These are phyloP conservation scores for Tethea ocularis DNA, from an alignment of 2,888 invertebrate genomes.

Conservation along the genomic window DNA sequence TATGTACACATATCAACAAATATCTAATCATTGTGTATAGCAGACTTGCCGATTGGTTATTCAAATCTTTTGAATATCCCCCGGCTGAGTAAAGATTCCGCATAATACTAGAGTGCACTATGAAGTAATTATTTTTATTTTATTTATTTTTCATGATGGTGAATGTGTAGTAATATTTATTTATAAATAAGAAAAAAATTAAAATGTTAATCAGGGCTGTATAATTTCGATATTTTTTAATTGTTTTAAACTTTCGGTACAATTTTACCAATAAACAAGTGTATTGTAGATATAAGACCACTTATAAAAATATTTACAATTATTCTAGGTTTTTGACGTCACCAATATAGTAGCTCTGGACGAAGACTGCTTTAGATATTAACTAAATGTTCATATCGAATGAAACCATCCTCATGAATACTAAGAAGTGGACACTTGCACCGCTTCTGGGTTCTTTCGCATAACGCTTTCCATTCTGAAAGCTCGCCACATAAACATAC, in stretches of 20 bases:
- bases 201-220: too few species aligned
- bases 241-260: too few species aligned
- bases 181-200: too few species aligned
- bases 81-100: conserved; percentile 21
- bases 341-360: too few species aligned
- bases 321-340: too few species aligned
- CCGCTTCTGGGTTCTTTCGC: conserved; percentile 64
- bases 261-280: too few species aligned
- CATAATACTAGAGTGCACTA: conserved; percentile 23
- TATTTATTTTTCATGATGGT: too few species aligned
- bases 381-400: conserved; percentile 25
- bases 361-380: too few species aligned
- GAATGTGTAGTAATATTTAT: too few species aligned
- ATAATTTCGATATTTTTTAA: too few species aligned
- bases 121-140: not conserved
- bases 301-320: too few species aligned
- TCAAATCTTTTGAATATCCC: conserved; percentile 36
- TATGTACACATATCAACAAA: not conserved
- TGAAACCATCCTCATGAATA: conserved; percentile 67
- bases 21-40: conserved; percentile 11
- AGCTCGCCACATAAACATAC: conserved; percentile 47
- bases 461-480: conserved; percentile 54
- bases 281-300: too few species aligned
- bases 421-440: conserved; percentile 61
- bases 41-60: conserved; percentile 19